Conservation (phyloP, 2,113 vertebrate species). For the Pygoscelis antarcticus region DNA sequence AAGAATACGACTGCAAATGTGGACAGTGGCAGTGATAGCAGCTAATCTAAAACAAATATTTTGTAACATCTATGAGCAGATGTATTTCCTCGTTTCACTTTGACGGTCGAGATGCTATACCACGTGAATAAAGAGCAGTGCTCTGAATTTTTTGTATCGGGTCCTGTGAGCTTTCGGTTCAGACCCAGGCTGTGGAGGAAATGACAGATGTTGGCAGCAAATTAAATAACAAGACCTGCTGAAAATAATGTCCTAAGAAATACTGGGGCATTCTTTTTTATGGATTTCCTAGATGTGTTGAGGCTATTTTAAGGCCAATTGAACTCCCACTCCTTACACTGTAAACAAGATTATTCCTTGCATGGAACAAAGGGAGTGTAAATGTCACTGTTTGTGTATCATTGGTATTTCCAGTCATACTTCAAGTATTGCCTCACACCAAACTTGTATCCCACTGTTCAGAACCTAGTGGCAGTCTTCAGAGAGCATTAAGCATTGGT, state of each 20-base stretch:
- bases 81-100: neutral
- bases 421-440: neutral
- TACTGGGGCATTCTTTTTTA: neutral
- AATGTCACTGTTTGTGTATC: neutral
- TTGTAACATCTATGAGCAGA: neutral
- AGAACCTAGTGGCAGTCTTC: neutral
- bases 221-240: neutral
- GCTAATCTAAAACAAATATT: neutral
- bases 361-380: neutral
- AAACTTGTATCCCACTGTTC: neutral
- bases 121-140: neutral
- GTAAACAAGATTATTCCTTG: neutral
- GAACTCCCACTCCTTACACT: neutral
- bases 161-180: neutral
- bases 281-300: neutral
- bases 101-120: neutral
- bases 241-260: neutral
- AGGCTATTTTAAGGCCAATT: constrained; percentile 5
- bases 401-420: neutral
- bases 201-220: neutral
- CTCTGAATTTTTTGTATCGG: neutral
- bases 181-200: neutral
- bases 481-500: neutral
- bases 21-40: neutral
- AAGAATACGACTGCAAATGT: fast-evolving